A percentile compares a stretch with the other conserved stretches of the same genome.
Evolutionary conservation across 2,113 vertebrate species (phyloP).

Genomic region (Nannospalax galili): DNA sequence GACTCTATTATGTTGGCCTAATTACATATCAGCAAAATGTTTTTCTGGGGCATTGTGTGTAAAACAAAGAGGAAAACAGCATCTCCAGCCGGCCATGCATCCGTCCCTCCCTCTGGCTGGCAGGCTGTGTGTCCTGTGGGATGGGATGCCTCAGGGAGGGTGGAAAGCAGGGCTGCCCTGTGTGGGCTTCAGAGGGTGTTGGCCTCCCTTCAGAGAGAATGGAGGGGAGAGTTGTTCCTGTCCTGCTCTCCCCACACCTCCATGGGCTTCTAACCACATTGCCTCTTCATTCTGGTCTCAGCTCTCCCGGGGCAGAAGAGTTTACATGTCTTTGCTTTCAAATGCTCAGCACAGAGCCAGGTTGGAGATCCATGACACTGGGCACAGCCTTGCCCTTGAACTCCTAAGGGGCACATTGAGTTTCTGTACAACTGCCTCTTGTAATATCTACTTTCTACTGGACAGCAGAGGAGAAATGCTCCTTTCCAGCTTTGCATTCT

Average conservation of each 20-base stretch:
- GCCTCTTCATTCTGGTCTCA: background rate
- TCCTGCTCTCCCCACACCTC: too few species aligned
- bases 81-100: constrained; percentile 31
- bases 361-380: rapidly evolving
- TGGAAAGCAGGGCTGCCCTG: background rate
- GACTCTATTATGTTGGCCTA: constrained; percentile 78
- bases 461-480: background rate
- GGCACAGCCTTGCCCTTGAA: background rate
- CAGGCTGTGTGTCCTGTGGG: background rate
- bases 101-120: constrained; percentile 43
- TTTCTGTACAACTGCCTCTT: background rate
- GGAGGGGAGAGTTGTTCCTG: rapidly evolving
- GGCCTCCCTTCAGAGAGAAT: background rate
- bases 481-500: background rate
- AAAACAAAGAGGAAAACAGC: constrained; percentile 75
- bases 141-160: background rate
- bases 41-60: constrained; percentile 77
- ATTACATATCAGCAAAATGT: constrained; percentile 79
- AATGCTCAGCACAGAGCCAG: background rate
- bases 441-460: rapidly evolving
- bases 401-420: background rate
- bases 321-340: background rate
- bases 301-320: background rate
- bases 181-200: background rate
- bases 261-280: rapidly evolving